These are phyloP conservation scores for Lanius collurio DNA, from an alignment of 2,113 vertebrate species.

Conservation along the genomic window DNA sequence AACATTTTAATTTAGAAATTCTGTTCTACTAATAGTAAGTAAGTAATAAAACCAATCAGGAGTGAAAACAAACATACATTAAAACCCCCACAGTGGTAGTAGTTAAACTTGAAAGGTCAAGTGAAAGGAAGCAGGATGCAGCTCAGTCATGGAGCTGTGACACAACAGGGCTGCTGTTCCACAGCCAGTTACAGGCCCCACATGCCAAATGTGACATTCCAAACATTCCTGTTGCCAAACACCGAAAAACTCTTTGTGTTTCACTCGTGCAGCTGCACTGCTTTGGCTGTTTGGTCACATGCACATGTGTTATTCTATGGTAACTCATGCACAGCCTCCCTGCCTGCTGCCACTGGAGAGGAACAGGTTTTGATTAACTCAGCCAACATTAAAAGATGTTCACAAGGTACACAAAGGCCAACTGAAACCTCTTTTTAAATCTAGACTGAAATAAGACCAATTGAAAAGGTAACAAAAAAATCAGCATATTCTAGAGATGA, in stretches of 20 bases:
- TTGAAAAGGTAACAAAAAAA: not conserved
- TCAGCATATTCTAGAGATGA: not conserved
- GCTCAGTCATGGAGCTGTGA: not conserved
- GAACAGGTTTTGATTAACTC: not conserved
- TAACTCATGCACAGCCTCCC: not conserved
- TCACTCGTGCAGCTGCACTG: not conserved
- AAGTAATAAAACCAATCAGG: not conserved
- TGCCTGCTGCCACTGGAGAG: not conserved
- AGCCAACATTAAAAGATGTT: not conserved
- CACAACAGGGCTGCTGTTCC: fast-evolving
- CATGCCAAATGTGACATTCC: not conserved
- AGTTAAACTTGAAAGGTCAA: not conserved
- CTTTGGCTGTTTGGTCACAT: not conserved
- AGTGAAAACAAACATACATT: not conserved
- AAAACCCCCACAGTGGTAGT: fast-evolving
- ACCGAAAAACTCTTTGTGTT: not conserved
- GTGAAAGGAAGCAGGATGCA: not conserved
- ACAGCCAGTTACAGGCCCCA: not conserved
- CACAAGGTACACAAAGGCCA: not conserved
- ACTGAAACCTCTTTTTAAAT: not conserved
- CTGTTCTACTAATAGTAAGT: not conserved
- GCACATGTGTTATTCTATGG: fast-evolving
- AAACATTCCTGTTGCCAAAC: not conserved
- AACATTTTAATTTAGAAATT: not conserved
- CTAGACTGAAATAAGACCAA: not conserved